Percentiles rank a stretch among this genome's conserved stretches.
These are phyloP conservation scores for Entosphenus tridentatus DNA, from an alignment of 2,113 vertebrate genomes.

Conservation along the genomic window DNA sequence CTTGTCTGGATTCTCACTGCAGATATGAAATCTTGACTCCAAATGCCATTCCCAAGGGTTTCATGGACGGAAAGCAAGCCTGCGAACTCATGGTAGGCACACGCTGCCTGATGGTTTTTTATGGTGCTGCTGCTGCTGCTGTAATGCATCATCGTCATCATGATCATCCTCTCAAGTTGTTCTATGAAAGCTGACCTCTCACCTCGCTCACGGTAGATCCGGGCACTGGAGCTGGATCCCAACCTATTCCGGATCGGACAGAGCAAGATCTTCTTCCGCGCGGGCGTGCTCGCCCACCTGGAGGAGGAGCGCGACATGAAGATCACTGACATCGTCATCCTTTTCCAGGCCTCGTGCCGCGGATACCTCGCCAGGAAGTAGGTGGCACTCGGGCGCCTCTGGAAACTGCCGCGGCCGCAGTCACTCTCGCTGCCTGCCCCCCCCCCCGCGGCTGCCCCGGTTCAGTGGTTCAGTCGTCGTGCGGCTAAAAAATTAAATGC, in stretches of 20 bases:
- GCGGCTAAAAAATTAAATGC: too few species aligned
- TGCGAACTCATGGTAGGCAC: conserved; percentile 63
- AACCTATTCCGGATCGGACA: conserved; percentile 94
- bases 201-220: conserved; percentile 31
- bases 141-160: too few species aligned
- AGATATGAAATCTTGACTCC: conserved; percentile 89
- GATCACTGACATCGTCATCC: conserved; percentile 93
- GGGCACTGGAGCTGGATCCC: conserved; percentile 67
- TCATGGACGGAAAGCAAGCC: conserved; percentile 96
- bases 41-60: conserved; percentile 69
- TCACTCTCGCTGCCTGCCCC: too few species aligned
- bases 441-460: too few species aligned
- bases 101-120: too few species aligned
- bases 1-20: conserved; percentile 7
- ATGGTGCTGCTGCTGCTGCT: too few species aligned
- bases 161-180: too few species aligned
- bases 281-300: conserved; percentile 77
- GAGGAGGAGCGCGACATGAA: conserved; percentile 91
- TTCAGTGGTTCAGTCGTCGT: too few species aligned
- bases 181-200: background rate
- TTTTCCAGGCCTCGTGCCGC: conserved; percentile 85
- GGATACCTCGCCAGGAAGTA: conserved; percentile 87
- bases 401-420: background rate
- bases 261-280: conserved; percentile 97
- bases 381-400: conserved; percentile 14